These are phyloP conservation scores for Ancistrus triradiatus DNA, from an alignment of 2,113 vertebrate species.

Conservation along the genomic window DNA sequence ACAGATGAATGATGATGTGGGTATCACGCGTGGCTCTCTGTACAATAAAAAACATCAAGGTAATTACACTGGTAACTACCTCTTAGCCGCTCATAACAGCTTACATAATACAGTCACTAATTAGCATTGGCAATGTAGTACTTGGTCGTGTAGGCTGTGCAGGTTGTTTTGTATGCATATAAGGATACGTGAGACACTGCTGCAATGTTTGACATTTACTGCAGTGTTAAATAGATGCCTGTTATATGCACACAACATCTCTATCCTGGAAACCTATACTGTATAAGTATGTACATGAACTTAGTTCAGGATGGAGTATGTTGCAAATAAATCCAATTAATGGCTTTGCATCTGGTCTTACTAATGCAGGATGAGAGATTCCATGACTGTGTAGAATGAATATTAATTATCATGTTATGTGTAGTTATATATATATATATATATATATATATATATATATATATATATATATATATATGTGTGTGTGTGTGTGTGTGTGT, in stretches of 20 bases:
- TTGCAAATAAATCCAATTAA: no score
- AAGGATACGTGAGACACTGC: constrained; percentile 16
- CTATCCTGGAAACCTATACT: no score
- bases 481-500: no score
- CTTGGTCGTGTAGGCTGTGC: constrained; percentile 21
- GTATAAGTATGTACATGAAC: no score
- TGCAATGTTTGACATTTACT: constrained; percentile 8
- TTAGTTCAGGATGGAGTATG: no score
- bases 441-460: no score
- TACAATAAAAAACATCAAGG: constrained; percentile 11
- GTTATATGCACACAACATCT: constrained; percentile 18
- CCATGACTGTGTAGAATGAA: no score
- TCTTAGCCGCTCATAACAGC: constrained; percentile 25
- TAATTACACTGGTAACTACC: constrained; percentile 30
- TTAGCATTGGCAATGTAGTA: constrained; percentile 32
- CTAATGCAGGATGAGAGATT: no score
- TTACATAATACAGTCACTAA: constrained; percentile 36
- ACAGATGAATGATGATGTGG: constrained; percentile 3
- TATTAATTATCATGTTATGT: no score
- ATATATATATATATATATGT: no score
- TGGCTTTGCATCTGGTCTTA: no score
- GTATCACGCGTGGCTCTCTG: constrained; percentile 28
- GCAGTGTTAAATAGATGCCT: constrained; percentile 31
- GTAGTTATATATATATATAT: no score
- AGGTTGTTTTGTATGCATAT: constrained; percentile 35